phyloP scores from a whole-genome alignment of 1,140 invertebrate genomes.

The Diabrotica virgifera region DNA sequence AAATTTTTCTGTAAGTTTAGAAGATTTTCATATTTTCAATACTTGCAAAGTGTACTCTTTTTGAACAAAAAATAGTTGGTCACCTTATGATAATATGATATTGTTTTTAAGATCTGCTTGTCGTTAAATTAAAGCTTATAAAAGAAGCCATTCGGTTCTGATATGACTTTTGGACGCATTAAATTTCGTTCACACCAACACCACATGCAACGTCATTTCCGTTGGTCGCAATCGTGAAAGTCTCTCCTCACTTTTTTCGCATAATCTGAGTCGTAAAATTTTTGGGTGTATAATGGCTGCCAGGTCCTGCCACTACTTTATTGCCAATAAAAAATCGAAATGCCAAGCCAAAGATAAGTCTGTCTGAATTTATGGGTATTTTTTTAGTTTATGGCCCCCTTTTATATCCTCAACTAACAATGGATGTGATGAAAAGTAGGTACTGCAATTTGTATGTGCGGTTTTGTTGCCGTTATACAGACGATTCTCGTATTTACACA shows the following conservation, averaged over 20 bases:
- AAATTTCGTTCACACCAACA: no score
- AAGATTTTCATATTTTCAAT: no score
- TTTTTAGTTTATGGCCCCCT: conserved; percentile 1
- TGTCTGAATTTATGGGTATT: conserved; percentile 11
- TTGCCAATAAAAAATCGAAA: conserved; percentile 7
- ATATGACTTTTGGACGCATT: no score
- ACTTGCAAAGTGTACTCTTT: no score
- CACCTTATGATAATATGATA: no score
- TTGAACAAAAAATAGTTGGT: no score
- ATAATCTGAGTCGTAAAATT: conserved; percentile 10
- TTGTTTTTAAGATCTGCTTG: no score
- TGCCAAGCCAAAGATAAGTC: conserved; percentile 9
- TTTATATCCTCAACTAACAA: conserved; percentile 14
- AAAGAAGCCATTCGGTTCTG: no score
- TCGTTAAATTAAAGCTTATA: no score
- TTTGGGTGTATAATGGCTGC: conserved; percentile 8
- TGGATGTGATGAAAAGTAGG: conserved; percentile 9
- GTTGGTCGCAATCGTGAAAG: no score
- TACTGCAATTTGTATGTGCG: background rate
- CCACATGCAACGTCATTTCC: no score
- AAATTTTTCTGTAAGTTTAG: no score
- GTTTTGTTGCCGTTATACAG: background rate
- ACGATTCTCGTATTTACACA: background rate
- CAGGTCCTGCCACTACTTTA: conserved; percentile 8
- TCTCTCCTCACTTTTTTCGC: background rate